Evolutionary conservation across 1,140 invertebrate species (phyloP).

Genomic region (Microplitis mediator): DNA sequence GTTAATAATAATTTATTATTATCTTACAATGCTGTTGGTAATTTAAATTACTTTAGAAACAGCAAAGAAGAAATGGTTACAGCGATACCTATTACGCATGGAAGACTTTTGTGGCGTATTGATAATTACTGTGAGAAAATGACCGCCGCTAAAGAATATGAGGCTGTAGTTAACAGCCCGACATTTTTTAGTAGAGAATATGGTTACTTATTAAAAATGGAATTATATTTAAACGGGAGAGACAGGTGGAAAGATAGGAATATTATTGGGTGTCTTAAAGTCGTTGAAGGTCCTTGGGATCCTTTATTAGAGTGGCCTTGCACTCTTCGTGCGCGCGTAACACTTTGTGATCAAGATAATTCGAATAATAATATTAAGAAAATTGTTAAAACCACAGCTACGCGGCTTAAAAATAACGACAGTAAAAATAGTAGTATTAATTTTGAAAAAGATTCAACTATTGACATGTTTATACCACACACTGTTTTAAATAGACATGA

Average conservation of each 20-base stretch:
- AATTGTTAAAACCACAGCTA: slow-evolving; percentile 59
- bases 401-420: slow-evolving; percentile 42
- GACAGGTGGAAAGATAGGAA: slow-evolving; percentile 76
- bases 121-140: slow-evolving; percentile 69
- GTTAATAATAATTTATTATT: slow-evolving; percentile 9
- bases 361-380: slow-evolving; percentile 60
- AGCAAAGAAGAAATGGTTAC: too few species aligned
- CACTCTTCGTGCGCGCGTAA: slow-evolving; percentile 66
- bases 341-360: slow-evolving; percentile 68
- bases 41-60: not conserved
- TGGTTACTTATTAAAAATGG: slow-evolving; percentile 73
- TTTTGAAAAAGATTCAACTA: slow-evolving; percentile 64
- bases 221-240: slow-evolving; percentile 72
- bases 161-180: slow-evolving; percentile 67
- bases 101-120: slow-evolving; percentile 73
- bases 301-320: slow-evolving; percentile 73
- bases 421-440: slow-evolving; percentile 49
- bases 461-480: slow-evolving; percentile 77
- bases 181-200: slow-evolving; percentile 71
- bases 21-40: not conserved
- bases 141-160: slow-evolving; percentile 69
- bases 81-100: slow-evolving; percentile 45
- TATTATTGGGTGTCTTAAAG: slow-evolving; percentile 69
- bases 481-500: slow-evolving; percentile 66
- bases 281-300: slow-evolving; percentile 73